Evolutionary conservation across 1,140 invertebrate genomes (phyloP), one percentile per base, ranked within the genome.

Genomic region (Gryllus bimaculatus): DNA sequence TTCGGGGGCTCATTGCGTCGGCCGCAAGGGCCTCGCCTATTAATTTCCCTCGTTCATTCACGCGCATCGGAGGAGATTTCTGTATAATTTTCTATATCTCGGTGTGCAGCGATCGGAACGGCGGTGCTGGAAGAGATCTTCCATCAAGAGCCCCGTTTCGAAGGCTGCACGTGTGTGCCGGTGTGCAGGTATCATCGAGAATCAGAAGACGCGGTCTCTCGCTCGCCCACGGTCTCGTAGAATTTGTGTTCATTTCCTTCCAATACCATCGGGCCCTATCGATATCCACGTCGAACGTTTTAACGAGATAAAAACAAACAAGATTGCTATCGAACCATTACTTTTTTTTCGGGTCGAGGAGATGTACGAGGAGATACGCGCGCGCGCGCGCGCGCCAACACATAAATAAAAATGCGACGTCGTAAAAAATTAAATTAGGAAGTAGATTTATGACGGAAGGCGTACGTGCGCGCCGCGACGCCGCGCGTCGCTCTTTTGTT

Each of bases 371-470:
- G 18, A 66, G 54, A 66, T 66, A 66, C 54, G 18, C 54, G 54
- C 54, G 26, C 26, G 54, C 54, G 18, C 54, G 54, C 54, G 26
- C 26, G 54, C 18, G 54, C 54, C 54, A 66, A 66, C 54, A 66
- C 54, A 66, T 66, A 66, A 66, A 66, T 66, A 66, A 66, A 66
- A 66, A 66, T 66, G 18, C 54, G 54, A 66, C 7, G 54, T 66
- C 54, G 54, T 66, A 66, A 66, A 66, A 66, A 66, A 66, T 66
- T 66, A 66, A 66, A 66, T 66, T 66, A 66, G 54, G 54, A 66
- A 66, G 54, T 66, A 66, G 54, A 66, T 66, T 66, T 66, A 66
- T 66, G 54, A 66, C 10, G 54, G 54, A 66, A 66, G 54, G 54
- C 54, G 54, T 66, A 66, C 54, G 54, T 66, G 54, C 18, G 54